Evolutionary conservation across 1,140 invertebrate species (phyloP).

Genomic region (Phenacoccus solenopsis): DNA sequence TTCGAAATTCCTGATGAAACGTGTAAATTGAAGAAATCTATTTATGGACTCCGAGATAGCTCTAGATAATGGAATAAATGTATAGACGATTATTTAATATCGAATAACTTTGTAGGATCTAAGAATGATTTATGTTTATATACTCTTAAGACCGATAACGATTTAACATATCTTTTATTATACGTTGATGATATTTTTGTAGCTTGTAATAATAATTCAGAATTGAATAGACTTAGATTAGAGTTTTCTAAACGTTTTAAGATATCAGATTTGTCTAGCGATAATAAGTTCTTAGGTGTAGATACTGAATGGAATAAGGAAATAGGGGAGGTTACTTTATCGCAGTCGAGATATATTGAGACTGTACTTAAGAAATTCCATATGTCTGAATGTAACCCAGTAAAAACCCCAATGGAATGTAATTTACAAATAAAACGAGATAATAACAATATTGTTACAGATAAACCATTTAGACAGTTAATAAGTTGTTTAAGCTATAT

Average conservation of each 20-base stretch:
- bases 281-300: constrained; percentile 7
- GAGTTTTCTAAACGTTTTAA: neutral
- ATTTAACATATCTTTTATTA: neutral
- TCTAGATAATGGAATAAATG: constrained; percentile 14
- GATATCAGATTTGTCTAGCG: neutral
- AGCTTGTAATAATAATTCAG: neutral
- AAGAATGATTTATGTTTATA: constrained; percentile 14
- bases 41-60: constrained; percentile 18
- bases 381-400: neutral
- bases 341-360: neutral
- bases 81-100: neutral
- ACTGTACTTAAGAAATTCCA: neutral
- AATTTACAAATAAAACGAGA: too few species aligned
- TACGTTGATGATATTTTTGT: constrained; percentile 18
- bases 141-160: neutral
- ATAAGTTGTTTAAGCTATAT: too few species aligned
- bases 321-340: neutral
- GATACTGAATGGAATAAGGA: neutral
- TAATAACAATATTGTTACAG: too few species aligned
- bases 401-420: neutral
- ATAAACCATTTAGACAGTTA: too few species aligned
- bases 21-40: constrained; percentile 19
- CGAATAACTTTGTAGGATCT: neutral
- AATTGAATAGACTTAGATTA: neutral
- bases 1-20: constrained; percentile 5